A percentile compares a stretch with the other conserved stretches of the same genome.
Conservation (phyloP, 2,888 invertebrate species). For the Lasioglossum marginatum region DNA sequence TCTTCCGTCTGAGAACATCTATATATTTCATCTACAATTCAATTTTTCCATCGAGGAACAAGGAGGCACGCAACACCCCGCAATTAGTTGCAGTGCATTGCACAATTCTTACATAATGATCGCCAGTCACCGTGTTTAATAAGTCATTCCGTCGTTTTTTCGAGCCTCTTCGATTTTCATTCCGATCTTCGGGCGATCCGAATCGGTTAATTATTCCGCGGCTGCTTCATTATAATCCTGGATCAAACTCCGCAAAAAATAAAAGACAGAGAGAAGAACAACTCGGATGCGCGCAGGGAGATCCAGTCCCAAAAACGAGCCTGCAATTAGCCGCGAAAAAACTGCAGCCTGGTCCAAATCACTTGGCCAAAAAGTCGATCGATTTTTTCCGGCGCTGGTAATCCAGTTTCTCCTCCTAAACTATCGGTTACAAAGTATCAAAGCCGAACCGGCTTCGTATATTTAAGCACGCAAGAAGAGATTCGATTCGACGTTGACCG, state of each 20-base stretch:
- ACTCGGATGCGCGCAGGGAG: not conserved
- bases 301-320: not conserved
- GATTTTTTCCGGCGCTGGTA: constrained; percentile 35
- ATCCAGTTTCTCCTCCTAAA: constrained; percentile 52
- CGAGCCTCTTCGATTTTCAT: constrained; percentile 3
- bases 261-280: not conserved
- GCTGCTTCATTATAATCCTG: not conserved
- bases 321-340: constrained; percentile 5
- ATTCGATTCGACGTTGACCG: constrained; percentile 38
- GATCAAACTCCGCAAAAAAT: not conserved
- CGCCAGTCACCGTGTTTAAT: constrained; percentile 12
- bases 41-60: constrained; percentile 3
- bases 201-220: constrained; percentile 1
- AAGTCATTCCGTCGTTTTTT: not conserved
- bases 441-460: constrained; percentile 19
- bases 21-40: not conserved
- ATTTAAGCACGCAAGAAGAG: constrained; percentile 37
- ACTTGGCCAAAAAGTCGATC: constrained; percentile 5
- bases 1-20: not conserved
- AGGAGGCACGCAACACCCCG: not conserved
- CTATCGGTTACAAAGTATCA: constrained; percentile 68
- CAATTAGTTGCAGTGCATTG: constrained; percentile 13
- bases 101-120: constrained; percentile 19
- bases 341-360: not conserved
- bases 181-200: constrained; percentile 2